Percentiles rank a stretch among this genome's conserved stretches.
Conservation (phyloP, 2,888 invertebrate species). For the Drosophila quasianomalipes region DNA sequence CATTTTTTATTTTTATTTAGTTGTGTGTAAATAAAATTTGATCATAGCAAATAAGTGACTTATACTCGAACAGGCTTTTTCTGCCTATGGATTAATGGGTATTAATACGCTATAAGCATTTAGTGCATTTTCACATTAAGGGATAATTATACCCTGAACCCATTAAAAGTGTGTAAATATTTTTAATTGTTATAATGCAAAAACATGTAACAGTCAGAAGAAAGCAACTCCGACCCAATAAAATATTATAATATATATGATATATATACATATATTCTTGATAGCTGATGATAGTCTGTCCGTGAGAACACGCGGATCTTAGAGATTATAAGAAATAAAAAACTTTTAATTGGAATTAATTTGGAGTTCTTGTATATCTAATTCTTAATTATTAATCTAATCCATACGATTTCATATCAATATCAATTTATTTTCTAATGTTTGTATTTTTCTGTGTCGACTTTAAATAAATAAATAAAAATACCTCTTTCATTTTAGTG, state of each 20-base stretch:
- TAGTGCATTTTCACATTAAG: not conserved
- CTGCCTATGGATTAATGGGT: not conserved
- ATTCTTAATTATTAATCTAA: too few species aligned
- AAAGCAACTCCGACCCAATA: not conserved
- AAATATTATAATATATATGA: too few species aligned
- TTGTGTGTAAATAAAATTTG: not conserved
- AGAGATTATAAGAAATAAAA: too few species aligned
- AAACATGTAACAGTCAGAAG: not conserved
- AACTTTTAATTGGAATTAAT: too few species aligned
- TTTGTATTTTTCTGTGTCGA: not conserved
- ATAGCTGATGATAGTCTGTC: not conserved
- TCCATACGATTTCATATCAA: too few species aligned
- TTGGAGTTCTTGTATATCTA: too few species aligned
- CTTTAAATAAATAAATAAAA: not conserved
- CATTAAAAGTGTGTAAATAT: not conserved
- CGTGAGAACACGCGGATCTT: too few species aligned
- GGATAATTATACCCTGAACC: not conserved
- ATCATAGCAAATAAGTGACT: not conserved
- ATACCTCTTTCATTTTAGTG: not conserved
- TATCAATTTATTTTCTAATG: too few species aligned
- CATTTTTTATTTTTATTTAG: not conserved
- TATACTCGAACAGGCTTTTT: not conserved
- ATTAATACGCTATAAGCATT: not conserved
- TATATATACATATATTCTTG: not conserved
- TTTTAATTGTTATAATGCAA: not conserved